Percentiles rank a stretch among this genome's conserved stretches.
phyloP scores from a whole-genome alignment of 2,797 vertebrate species.

The Muraenolepis orangiensis region DNA sequence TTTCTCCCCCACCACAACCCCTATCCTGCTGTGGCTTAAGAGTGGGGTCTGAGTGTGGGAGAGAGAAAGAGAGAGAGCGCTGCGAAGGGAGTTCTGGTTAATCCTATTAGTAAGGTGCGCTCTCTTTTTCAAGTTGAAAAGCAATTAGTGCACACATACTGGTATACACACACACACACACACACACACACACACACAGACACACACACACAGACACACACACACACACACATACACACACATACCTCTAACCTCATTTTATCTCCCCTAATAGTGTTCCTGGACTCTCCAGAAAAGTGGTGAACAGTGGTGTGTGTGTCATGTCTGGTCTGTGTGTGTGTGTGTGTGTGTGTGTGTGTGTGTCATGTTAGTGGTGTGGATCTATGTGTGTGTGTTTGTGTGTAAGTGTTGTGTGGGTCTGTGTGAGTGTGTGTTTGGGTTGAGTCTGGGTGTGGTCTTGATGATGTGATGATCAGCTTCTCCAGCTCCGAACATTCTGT shows the following conservation, averaged over 20 bases:
- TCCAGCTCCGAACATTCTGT: no score
- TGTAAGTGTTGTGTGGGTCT: no score
- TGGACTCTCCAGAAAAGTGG: background rate
- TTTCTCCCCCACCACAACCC: background rate
- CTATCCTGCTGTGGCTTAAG: background rate
- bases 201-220: slow-evolving; percentile 2
- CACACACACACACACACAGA: slow-evolving; percentile 3
- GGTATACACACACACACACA: background rate
- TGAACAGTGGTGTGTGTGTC: background rate
- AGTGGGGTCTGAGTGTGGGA: background rate
- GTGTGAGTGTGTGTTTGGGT: no score
- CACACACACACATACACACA: slow-evolving; percentile 3
- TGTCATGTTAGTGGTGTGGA: background rate
- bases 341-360: background rate
- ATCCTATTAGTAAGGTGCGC: slow-evolving; percentile 2
- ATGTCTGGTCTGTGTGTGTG: background rate
- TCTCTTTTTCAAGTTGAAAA: slow-evolving; percentile 1
- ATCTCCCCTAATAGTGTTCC: background rate
- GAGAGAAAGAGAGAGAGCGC: background rate
- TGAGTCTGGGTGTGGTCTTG: no score
- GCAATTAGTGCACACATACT: background rate
- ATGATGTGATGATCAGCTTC: no score
- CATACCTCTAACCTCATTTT: background rate
- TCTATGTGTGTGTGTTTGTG: background rate
- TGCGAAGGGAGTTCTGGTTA: slow-evolving; percentile 3